Base-by-base conservation (phyloP, 2,888 invertebrate species). In the Leptothorax acervorum region DNA sequence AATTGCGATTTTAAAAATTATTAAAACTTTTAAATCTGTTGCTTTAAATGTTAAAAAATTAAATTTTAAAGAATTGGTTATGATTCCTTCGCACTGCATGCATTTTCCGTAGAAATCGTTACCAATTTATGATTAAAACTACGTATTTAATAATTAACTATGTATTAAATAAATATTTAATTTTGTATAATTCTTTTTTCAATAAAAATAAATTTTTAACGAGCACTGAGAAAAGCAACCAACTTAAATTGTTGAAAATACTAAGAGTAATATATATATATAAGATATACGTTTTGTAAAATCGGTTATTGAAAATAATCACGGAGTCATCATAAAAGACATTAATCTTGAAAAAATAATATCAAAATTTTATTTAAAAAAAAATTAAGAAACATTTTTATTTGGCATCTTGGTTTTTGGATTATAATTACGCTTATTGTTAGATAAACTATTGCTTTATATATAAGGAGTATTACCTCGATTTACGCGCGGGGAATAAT, bases 391-490 rank as follows among this genome's bases (percentile, higher is more conserved):
- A 86, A 79, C 86, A 87, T 85, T 74, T 70, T 82, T 23, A 55
- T 88, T 90, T 86, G 85, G 85, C 87, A 86, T 85, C 76, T 85
- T 74, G 65, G 75, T 75, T 71, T 60, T 65, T 62, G 31, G 6
- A 75, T 66, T 85, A 85, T 63, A 81, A 82, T 85, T 65, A 75
- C 9, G 48, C 51, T 42, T 35, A 35, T 35, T 5, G 35, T 28
- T 73, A 60, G 57, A 60, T 48, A 55, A 57, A 86, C 86, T 91
- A 92, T 92, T 91, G 91, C 90, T 91, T 94, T 90, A 95, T 88
- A 95, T 93, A 84, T 94, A 95, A 85, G 94, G 94, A 87, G 93
- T 94, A 87, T 94, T 95, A 48, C 95, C 92, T 78, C 92, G 92
- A 78, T 95, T 95, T 70, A 95, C 90, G 51, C 95, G 93, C 85